Conservation (phyloP, 2,888 invertebrate genomes). For the Eurytoma adleriae region DNA sequence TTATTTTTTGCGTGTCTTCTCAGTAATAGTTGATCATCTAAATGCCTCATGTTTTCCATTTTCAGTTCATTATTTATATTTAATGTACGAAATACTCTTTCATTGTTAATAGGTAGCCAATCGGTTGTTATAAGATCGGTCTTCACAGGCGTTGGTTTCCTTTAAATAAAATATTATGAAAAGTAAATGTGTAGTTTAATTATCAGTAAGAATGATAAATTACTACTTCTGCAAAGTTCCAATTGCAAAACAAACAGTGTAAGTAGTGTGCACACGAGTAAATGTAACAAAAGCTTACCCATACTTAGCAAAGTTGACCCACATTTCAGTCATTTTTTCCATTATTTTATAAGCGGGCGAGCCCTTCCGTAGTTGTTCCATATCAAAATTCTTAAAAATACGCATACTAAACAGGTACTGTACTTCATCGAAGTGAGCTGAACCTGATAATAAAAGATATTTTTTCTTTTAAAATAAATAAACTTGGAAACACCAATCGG, state of each 20-base stretch:
- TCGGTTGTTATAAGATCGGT: constrained; percentile 58
- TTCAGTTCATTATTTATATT: constrained; percentile 63
- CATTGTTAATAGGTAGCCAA: constrained; percentile 66
- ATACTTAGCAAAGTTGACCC: constrained; percentile 72
- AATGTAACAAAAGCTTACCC: constrained; percentile 64
- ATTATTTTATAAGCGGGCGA: constrained; percentile 60
- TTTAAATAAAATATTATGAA: constrained; percentile 41
- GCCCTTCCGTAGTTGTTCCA: constrained; percentile 55
- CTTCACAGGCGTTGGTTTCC: constrained; percentile 67
- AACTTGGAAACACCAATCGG: background rate
- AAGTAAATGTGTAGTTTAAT: no score
- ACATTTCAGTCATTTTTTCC: constrained; percentile 68
- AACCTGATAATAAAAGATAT: constrained; percentile 53
- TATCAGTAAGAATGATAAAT: no score
- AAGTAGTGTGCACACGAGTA: background rate
- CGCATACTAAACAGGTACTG: constrained; percentile 64
- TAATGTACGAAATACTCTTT: constrained; percentile 60
- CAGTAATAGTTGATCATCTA: constrained; percentile 41
- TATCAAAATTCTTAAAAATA: constrained; percentile 47
- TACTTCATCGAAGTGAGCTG: constrained; percentile 67
- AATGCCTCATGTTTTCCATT: constrained; percentile 59
- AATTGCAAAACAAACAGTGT: background rate
- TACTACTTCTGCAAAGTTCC: no score
- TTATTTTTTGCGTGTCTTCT: constrained; percentile 33
- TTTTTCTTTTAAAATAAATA: background rate